Conservation (phyloP, 2,797 vertebrate genomes). For the Calcarius lapponicus region DNA sequence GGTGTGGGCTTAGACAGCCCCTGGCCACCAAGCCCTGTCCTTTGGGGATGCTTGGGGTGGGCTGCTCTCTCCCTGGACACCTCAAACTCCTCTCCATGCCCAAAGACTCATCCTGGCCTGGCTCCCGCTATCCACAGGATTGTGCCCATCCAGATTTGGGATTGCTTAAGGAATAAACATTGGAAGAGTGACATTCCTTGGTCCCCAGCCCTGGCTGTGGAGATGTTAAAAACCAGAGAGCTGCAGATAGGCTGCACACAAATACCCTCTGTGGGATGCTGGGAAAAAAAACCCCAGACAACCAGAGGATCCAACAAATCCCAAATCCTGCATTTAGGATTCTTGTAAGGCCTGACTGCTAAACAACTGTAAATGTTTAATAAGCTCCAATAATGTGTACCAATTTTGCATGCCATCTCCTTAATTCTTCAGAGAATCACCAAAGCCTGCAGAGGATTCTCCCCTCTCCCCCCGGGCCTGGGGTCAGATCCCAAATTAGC, state of each 20-base stretch:
- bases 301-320: neutral
- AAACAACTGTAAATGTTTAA: too few species aligned
- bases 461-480: neutral
- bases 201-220: neutral
- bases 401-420: too few species aligned
- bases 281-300: neutral
- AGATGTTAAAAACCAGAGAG: neutral
- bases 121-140: neutral
- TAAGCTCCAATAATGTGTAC: too few species aligned
- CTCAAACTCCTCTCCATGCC: neutral
- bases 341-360: too few species aligned
- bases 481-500: neutral
- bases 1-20: neutral
- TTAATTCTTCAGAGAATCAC: too few species aligned
- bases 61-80: neutral
- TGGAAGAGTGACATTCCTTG: neutral
- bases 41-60: neutral
- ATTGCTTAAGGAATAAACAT: neutral
- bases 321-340: neutral
- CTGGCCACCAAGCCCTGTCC: neutral
- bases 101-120: neutral
- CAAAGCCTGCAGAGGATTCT: neutral
- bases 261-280: neutral
- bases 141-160: neutral
- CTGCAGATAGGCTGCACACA: neutral